Evolutionary conservation across 2,797 vertebrate species (phyloP).

Genomic region (Esox lucius): DNA sequence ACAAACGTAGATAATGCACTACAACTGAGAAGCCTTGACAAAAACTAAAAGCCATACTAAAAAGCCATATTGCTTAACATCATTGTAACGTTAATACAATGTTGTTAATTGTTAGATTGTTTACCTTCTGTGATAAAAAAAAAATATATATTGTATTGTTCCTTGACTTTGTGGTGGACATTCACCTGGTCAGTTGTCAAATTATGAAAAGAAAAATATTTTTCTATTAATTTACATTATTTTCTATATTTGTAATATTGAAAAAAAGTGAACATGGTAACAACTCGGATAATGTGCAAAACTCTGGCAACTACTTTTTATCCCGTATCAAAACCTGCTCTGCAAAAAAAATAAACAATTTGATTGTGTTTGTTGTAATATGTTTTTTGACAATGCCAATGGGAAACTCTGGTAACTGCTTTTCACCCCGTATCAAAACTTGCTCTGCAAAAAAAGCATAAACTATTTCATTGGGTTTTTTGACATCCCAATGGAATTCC

Average conservation of each 20-base stretch:
- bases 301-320: conserved; percentile 40
- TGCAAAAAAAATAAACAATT: conserved; percentile 83
- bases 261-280: conserved; percentile 39
- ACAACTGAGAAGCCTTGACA: conserved; percentile 32
- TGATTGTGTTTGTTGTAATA: conserved; percentile 46
- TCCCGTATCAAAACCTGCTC: conserved; percentile 65
- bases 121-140: conserved; percentile 51
- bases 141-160: conserved; percentile 58
- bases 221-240: conserved; percentile 80
- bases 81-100: conserved; percentile 23
- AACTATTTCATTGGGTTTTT: too few species aligned
- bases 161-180: conserved; percentile 58
- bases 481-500: background rate
- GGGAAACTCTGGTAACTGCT: too few species aligned
- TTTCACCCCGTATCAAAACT: too few species aligned
- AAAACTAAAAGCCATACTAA: conserved; percentile 51
- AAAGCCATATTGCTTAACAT: conserved; percentile 65
- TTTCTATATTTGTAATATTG: conserved; percentile 66
- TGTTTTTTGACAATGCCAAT: background rate
- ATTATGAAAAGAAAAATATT: conserved; percentile 57
- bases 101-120: conserved; percentile 36
- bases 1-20: conserved; percentile 34
- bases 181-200: conserved; percentile 45
- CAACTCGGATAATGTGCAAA: conserved; percentile 62
- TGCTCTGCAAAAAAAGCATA: too few species aligned